Base-by-base conservation (phyloP, 2,888 invertebrate genomes). In the Choreutis nemorana region DNA sequence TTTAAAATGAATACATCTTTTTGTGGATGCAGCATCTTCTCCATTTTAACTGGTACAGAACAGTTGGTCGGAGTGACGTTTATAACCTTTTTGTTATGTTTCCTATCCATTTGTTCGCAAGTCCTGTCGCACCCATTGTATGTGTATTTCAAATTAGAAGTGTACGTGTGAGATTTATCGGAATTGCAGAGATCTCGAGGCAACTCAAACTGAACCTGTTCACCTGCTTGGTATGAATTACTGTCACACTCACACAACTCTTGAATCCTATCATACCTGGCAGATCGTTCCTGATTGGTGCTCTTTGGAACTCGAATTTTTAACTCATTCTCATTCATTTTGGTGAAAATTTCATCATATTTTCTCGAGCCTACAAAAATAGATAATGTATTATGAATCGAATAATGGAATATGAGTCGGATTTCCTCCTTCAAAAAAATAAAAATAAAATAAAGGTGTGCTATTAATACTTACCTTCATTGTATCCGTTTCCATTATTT, bases 1-100 rank as follows among this genome's bases (percentile, higher is more conserved):
- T 75, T 78, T 4, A 78, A 48, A 40, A 78, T 71, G 31, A 78
- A 78, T 2, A 78, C 75, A 36, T 78, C 77, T 45, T 72, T 77
- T 24, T 56, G 45, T 0, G 66, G 65, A 33, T 75, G 59, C 6
- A 62, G 13, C 10, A 52, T 40, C 53, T 78, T 78, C 31, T 58
- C 56, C 61, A 77, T 70, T 27, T 67, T 53, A 1, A 73, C 58
- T 8, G 75, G 68, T 1, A 65, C 55, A 1, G 68, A 66, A 35
- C 77, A 77, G 35, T 65, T 71, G 0, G 63, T 50, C 6, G 77
- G 77, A 2, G 77, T 78, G 2, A 78, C 57, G 21, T 71, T 77
- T 11, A 78, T 50, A 22, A 65, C 44, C 58, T 45, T 65, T 54
- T 42, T 41, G 16, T 51, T 50, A n/a, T n/a, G n/a, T 31, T 45